phyloP scores from a whole-genome alignment of 2,113 vertebrate genomes.

The Erythrocebus patas region DNA sequence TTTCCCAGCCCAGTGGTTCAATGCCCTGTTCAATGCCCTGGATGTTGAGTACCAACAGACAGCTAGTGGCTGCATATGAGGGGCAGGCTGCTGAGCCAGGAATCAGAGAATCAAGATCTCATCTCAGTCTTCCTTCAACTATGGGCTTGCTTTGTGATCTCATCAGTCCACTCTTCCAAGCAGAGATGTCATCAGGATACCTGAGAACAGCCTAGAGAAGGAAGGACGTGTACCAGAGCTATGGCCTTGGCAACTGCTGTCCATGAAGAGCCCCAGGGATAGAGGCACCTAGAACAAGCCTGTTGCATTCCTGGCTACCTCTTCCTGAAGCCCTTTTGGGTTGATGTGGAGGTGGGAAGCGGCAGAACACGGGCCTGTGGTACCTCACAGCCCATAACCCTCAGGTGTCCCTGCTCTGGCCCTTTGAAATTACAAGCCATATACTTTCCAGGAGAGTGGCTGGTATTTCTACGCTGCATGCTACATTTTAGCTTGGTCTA shows the following conservation, averaged over 20 bases:
- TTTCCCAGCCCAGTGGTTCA: background rate
- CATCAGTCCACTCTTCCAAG: background rate
- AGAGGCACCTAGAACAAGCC: background rate
- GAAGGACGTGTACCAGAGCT: fast-evolving
- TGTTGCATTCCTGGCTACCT: background rate
- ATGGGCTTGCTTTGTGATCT: background rate
- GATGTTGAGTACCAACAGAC: background rate
- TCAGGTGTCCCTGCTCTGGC: background rate
- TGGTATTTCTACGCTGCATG: background rate
- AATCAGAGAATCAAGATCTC: background rate
- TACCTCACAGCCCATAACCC: background rate
- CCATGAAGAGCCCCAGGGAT: background rate
- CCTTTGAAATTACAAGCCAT: background rate
- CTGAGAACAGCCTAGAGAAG: background rate
- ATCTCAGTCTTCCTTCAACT: background rate
- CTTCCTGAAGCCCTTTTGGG: background rate
- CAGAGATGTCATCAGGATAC: background rate
- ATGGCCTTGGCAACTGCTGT: background rate
- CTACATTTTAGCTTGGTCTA: background rate
- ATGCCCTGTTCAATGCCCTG: background rate
- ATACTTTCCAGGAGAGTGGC: background rate
- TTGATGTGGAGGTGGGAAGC: background rate
- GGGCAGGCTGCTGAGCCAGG: background rate
- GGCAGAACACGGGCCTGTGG: background rate
- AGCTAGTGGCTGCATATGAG: background rate